phyloP scores from a whole-genome alignment of 2,113 vertebrate species.

The Myotis davidii region DNA sequence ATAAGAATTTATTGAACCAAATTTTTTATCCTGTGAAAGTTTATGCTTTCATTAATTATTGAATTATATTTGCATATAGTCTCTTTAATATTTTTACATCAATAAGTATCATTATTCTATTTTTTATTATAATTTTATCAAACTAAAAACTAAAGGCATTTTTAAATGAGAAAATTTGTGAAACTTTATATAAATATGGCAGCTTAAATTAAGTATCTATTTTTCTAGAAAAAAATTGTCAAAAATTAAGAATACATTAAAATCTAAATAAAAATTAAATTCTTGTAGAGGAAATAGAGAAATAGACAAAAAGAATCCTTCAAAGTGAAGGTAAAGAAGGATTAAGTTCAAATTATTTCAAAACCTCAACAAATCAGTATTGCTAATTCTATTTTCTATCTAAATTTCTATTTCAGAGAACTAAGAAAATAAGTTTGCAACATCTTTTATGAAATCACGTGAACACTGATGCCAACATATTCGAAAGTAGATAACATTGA shows the following conservation, averaged over 20 bases:
- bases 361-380: not conserved
- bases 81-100: not conserved
- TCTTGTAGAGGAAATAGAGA: not conserved
- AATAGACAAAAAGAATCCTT: not conserved
- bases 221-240: not conserved
- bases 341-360: not conserved
- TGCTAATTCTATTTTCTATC: not conserved
- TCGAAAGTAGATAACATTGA: not conserved
- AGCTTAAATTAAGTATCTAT: not conserved
- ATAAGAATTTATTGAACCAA: not conserved
- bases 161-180: not conserved
- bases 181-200: not conserved
- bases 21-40: not conserved
- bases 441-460: not conserved
- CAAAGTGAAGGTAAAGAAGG: not conserved
- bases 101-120: not conserved
- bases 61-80: not conserved
- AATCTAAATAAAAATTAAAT: not conserved
- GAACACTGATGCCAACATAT: not conserved
- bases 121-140: not conserved
- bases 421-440: not conserved
- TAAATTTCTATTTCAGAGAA: not conserved
- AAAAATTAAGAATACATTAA: slow-evolving; percentile 13
- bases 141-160: not conserved
- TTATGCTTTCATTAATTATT: not conserved